Percentiles rank a stretch among this genome's conserved stretches.
Evolutionary conservation across 2,113 vertebrate genomes (phyloP).

Genomic region (Lycaon pictus): DNA sequence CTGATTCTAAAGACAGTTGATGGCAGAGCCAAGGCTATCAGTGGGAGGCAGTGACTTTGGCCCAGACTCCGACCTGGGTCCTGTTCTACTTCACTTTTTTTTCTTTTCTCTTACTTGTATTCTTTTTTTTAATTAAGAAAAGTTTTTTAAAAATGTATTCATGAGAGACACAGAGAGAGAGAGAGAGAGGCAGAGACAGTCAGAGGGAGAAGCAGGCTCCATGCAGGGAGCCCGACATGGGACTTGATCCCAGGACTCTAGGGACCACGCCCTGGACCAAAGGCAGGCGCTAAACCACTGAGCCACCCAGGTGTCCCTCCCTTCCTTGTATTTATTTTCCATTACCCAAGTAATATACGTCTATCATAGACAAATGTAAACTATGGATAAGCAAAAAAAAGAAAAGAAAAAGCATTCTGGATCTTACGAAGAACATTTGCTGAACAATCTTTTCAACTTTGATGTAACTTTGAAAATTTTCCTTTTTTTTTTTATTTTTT

Average conservation of each 20-base stretch:
- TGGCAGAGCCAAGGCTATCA: background rate
- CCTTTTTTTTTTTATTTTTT: no score
- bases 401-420: background rate
- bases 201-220: no score
- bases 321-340: background rate
- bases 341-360: background rate
- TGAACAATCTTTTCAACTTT: background rate
- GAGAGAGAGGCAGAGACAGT: no score
- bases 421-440: background rate
- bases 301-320: no score
- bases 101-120: no score
- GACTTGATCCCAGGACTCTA: no score
- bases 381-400: background rate
- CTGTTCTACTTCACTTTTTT: background rate
- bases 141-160: no score
- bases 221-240: no score
- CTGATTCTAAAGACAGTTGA: background rate
- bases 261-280: no score
- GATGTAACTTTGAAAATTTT: background rate
- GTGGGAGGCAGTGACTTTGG: background rate
- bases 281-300: no score
- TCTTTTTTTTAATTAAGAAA: no score
- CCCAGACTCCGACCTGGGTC: background rate
- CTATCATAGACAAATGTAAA: background rate
- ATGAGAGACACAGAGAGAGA: no score